phyloP scores from a whole-genome alignment of 2,113 vertebrate genomes.

The Tragelaphus strepsiceros region DNA sequence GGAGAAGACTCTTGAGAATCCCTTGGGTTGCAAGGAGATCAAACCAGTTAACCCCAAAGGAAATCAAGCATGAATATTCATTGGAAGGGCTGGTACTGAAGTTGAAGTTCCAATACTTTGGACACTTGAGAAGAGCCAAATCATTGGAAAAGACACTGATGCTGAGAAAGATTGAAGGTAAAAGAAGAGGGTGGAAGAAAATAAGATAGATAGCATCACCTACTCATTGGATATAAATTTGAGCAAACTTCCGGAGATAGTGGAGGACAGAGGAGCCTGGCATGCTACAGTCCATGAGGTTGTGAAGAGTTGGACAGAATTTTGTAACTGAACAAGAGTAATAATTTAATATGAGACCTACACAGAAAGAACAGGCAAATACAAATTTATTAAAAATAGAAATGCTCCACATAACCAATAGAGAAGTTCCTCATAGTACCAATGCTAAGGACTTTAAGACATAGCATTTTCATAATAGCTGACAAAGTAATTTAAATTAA shows the following conservation, averaged over 20 bases:
- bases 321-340: not conserved
- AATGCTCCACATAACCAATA: not conserved
- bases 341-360: not conserved
- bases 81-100: not conserved
- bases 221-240: not conserved
- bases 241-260: not conserved
- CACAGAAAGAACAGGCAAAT: not conserved
- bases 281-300: too few species aligned
- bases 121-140: not conserved
- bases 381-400: constrained; percentile 30
- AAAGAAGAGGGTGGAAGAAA: not conserved
- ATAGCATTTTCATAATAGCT: not conserved
- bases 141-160: not conserved
- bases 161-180: not conserved
- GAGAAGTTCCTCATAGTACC: not conserved
- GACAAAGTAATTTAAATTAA: constrained; percentile 3
- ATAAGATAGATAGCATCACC: not conserved
- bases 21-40: too few species aligned
- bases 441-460: not conserved
- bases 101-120: not conserved
- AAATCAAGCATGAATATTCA: not conserved
- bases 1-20: too few species aligned
- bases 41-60: not conserved
- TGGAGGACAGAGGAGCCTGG: too few species aligned
- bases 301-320: not conserved